Evolutionary conservation across 1,140 invertebrate species (phyloP).

Genomic region (Bombus confusus): DNA sequence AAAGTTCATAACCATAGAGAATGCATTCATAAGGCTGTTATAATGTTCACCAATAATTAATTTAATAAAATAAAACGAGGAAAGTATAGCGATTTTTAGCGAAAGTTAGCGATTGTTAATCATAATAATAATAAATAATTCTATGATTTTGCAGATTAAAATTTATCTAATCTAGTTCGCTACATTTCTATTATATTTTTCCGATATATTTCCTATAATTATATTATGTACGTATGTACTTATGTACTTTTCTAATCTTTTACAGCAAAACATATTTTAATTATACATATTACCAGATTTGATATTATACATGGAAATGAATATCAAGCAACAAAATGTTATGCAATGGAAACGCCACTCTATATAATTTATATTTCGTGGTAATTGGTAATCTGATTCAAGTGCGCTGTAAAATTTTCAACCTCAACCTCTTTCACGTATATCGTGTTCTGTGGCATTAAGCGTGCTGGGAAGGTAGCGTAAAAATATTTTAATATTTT

Average conservation of each 20-base stretch:
- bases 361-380: constrained; percentile 22
- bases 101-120: background rate
- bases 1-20: background rate
- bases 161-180: background rate
- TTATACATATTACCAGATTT: no score
- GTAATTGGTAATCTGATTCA: background rate
- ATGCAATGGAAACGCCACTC: background rate
- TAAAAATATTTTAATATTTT: background rate
- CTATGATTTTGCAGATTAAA: background rate
- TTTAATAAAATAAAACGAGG: background rate
- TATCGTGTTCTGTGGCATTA: background rate
- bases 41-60: background rate
- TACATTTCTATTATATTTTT: background rate
- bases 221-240: background rate
- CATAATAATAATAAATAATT: background rate
- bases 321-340: background rate
- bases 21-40: background rate
- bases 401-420: background rate
- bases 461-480: background rate
- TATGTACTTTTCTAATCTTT: background rate
- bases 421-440: background rate
- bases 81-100: no score
- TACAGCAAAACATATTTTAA: background rate
- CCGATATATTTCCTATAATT: background rate
- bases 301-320: background rate